Evolutionary conservation across 2,797 vertebrate species (phyloP).

Genomic region (Mallotus villosus): DNA sequence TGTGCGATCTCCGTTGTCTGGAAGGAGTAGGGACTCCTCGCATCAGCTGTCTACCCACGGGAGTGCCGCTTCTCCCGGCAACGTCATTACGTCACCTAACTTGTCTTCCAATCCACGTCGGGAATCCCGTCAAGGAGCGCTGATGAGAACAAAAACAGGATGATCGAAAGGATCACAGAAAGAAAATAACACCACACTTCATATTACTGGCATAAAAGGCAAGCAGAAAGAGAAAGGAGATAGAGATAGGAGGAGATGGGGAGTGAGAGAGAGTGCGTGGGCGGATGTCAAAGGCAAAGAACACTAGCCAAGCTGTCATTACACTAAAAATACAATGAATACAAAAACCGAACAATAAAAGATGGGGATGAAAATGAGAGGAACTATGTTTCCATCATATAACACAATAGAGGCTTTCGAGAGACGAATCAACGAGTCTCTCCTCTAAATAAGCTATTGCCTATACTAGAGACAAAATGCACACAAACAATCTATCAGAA

Average conservation of each 20-base stretch:
- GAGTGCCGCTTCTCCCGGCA: conserved; percentile 60
- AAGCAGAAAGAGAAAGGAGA: neutral
- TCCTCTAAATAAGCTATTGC: neutral
- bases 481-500: no score
- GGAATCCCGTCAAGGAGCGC: conserved; percentile 67
- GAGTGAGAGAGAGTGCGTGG: conserved; percentile 12
- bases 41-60: conserved; percentile 70
- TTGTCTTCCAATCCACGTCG: conserved; percentile 54
- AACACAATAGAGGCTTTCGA: no score
- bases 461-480: no score
- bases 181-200: neutral
- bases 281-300: conserved; percentile 4
- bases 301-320: conserved; percentile 7
- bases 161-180: neutral
- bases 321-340: neutral
- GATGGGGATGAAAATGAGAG: neutral
- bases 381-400: no score
- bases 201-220: neutral
- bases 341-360: neutral
- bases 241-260: neutral
- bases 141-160: conserved; percentile 18
- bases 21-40: conserved; percentile 66
- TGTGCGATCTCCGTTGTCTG: conserved; percentile 38
- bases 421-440: neutral
- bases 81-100: conserved; percentile 69